Conservation (phyloP, 2,797 vertebrate genomes). For the Acrossocheilus wenchowensis region DNA sequence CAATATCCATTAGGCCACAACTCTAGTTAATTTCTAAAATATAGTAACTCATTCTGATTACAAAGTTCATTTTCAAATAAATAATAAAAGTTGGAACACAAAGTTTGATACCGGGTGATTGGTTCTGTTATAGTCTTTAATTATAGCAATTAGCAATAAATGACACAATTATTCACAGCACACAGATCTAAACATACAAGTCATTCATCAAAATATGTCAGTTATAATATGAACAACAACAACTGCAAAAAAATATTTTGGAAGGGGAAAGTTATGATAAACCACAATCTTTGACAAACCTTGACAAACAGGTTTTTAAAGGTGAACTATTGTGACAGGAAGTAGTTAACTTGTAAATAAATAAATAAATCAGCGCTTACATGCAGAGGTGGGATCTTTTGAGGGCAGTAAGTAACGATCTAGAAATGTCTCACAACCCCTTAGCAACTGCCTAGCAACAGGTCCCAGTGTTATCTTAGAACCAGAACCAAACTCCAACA, state of each 20-base stretch:
- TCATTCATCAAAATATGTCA: conserved; percentile 20
- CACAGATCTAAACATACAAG: conserved; percentile 16
- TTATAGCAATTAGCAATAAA: conserved; percentile 17
- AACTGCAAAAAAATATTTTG: not conserved
- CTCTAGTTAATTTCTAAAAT: not conserved
- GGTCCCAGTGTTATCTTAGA: not conserved
- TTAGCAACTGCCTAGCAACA: not conserved
- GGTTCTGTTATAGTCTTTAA: conserved; percentile 17
- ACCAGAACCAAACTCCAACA: not conserved
- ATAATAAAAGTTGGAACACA: not conserved
- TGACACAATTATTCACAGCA: not conserved
- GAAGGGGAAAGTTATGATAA: not conserved
- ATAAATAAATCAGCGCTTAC: no score
- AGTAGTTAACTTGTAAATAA: no score
- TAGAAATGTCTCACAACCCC: not conserved
- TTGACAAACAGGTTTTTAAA: not conserved
- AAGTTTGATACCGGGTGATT: not conserved
- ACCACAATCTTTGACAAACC: not conserved
- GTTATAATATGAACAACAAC: not conserved
- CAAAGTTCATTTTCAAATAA: not conserved
- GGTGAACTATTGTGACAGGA: not conserved
- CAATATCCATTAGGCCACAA: no score
- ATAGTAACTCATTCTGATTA: not conserved
- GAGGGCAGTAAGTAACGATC: not conserved
- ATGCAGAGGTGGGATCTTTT: not conserved